Evolutionary conservation across 2,113 vertebrate genomes (phyloP), one percentile per base, ranked within the genome.

Genomic region (Ctenomys sociabilis): DNA sequence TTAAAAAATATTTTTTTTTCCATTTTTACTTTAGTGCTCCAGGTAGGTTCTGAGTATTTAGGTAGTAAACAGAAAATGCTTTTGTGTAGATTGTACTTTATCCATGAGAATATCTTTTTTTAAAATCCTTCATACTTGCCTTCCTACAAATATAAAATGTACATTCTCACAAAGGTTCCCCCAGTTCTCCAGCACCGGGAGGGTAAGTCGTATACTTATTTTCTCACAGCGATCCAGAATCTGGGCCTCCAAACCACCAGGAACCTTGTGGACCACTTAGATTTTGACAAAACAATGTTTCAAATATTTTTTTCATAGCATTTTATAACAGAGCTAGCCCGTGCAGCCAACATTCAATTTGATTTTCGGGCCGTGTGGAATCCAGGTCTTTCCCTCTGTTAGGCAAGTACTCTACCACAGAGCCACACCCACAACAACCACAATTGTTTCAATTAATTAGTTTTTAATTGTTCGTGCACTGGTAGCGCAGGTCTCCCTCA

Each of bases 61-160:
- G 83, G 57, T 12, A 30, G 14, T 4, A 16, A 35, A 81, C 22
- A 89, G 24, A 54, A 30, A 1, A 26, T 64, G 12, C 32, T 30
- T 80, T 61, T 26, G 35, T 24, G n/a, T 30, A 54, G 52, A 30
- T 77, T n/a, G 52, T 88, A 61, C 37, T 75, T 68, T 59, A 7
- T 70, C 35, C 0, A 0, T 26, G 7, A n/a, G 54, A 87, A 66
- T 35, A 45, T 24, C 32, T n/a, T 64, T 63, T 86, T 24, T 17
- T 57, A 17, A 52, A 1, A 17, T 80, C 45, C 4, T 5, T 80
- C 59, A 21, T 5, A 57, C 7, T 12, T 28, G 68, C 59, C 3
- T 5, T 30, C 54, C 52, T 22, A 17, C 0, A 0, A 3, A 0
- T 35, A 3, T 70, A 61, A 86, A 77, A 83, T 0, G 11, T 14